These are phyloP conservation scores for Parthenolecanium corni DNA, from an alignment of 2,888 invertebrate species.

Conservation along the genomic window DNA sequence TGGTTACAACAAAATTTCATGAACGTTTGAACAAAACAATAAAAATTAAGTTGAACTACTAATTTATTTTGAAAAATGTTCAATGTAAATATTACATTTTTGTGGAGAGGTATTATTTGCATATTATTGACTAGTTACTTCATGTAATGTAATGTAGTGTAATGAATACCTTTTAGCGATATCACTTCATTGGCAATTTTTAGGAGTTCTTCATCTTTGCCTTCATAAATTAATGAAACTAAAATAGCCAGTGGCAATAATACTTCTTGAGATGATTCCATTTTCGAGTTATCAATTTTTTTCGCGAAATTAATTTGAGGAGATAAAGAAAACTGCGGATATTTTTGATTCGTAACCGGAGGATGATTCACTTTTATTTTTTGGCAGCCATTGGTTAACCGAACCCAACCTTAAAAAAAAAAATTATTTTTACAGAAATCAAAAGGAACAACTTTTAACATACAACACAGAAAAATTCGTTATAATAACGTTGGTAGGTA, in stretches of 20 bases:
- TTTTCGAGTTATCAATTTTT: conserved; percentile 11
- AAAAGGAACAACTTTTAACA: too few relatives aligned
- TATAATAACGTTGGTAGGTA: too few relatives aligned
- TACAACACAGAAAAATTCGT: too few relatives aligned
- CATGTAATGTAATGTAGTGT: too few relatives aligned
- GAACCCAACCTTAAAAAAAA: neutral
- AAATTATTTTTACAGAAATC: too few relatives aligned
- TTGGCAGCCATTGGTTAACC: neutral
- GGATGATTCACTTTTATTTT: neutral
- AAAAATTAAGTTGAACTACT: too few relatives aligned
- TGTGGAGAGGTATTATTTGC: too few relatives aligned
- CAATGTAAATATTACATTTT: too few relatives aligned
- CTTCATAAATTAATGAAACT: conserved; percentile 7
- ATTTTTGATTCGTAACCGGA: neutral
- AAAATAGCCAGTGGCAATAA: conserved; percentile 3
- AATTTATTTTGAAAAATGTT: too few relatives aligned
- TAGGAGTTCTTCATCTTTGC: conserved; percentile 1
- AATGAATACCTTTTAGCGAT: conserved; percentile 3
- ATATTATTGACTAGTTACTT: too few relatives aligned
- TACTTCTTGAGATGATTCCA: conserved; percentile 4
- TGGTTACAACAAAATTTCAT: too few relatives aligned
- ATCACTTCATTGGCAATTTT: neutral
- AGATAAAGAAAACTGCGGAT: neutral
- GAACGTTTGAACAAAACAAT: too few relatives aligned
- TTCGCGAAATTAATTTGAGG: neutral